Percentiles rank a stretch among this genome's conserved stretches.
phyloP scores from a whole-genome alignment of 2,888 invertebrate species.

The Imbricaverruca yamaguchii region DNA sequence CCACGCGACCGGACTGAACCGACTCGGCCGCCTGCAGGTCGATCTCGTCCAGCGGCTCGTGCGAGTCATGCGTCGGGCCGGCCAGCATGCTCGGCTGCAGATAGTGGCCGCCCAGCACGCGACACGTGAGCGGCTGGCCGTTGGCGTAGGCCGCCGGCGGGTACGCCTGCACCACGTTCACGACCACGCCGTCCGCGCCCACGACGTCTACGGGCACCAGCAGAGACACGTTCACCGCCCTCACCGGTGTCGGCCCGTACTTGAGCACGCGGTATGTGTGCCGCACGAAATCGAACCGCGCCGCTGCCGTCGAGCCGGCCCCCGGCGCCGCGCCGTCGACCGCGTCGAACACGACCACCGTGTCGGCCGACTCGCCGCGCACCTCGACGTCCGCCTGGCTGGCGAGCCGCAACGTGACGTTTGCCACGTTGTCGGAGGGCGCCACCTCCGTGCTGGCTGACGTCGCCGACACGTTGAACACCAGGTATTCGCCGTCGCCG shows the following conservation, averaged over 20 bases:
- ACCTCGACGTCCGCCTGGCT: slow-evolving; percentile 2
- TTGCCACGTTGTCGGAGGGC: neutral
- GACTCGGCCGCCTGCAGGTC: neutral
- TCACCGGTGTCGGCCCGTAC: neutral
- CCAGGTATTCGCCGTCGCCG: neutral
- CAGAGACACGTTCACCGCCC: slow-evolving; percentile 5
- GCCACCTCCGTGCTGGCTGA: neutral
- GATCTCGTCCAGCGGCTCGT: too few species aligned
- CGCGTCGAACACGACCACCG: neutral
- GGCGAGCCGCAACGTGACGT: neutral
- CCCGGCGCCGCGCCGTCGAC: neutral
- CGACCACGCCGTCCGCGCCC: neutral
- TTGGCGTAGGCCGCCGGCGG: neutral
- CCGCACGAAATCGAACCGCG: neutral
- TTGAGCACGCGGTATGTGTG: neutral
- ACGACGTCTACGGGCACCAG: slow-evolving; percentile 15
- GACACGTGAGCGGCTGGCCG: neutral
- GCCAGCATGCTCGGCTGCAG: neutral
- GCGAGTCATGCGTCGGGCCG: too few species aligned
- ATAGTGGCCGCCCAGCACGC: neutral
- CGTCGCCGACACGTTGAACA: neutral
- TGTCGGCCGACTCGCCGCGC: neutral
- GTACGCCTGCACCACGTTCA: neutral
- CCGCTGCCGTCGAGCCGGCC: neutral
- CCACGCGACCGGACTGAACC: neutral